Evolutionary conservation across 2,888 invertebrate genomes (phyloP).

Genomic region (Pammene aurita): DNA sequence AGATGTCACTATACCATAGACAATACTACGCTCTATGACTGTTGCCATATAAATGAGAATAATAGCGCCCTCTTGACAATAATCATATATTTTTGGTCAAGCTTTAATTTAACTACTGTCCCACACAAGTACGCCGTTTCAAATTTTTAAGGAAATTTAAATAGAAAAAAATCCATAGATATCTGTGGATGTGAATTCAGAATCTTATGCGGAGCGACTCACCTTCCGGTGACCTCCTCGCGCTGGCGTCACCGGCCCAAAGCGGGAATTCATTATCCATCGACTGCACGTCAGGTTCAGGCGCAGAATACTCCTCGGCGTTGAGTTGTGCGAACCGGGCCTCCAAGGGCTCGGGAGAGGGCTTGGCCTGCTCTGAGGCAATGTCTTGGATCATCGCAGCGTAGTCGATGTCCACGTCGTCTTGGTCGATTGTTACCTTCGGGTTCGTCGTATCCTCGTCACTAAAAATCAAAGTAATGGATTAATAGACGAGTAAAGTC

Average conservation of each 20-base stretch:
- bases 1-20: too few relatives aligned
- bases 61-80: too few relatives aligned
- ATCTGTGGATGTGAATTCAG: too few relatives aligned
- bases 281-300: conserved; percentile 60
- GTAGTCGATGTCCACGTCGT: conserved; percentile 86
- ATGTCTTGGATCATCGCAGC: conserved; percentile 46
- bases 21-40: too few relatives aligned
- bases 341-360: conserved; percentile 43
- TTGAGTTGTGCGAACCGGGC: conserved; percentile 54
- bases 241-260: conserved; percentile 88
- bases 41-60: too few relatives aligned
- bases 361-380: conserved; percentile 19
- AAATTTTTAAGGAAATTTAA: too few relatives aligned
- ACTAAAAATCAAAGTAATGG: conserved; percentile 61
- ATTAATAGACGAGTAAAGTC: not conserved
- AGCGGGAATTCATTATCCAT: conserved; percentile 66
- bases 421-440: conserved; percentile 91
- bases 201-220: conserved; percentile 46
- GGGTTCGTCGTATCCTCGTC: conserved; percentile 90
- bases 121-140: too few relatives aligned
- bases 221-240: conserved; percentile 90
- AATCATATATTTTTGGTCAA: too few relatives aligned
- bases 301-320: conserved; percentile 57
- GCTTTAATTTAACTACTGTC: too few relatives aligned
- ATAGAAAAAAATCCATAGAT: too few relatives aligned